Evolutionary conservation across 2,113 vertebrate genomes (phyloP).

Genomic region (Limanda limanda): DNA sequence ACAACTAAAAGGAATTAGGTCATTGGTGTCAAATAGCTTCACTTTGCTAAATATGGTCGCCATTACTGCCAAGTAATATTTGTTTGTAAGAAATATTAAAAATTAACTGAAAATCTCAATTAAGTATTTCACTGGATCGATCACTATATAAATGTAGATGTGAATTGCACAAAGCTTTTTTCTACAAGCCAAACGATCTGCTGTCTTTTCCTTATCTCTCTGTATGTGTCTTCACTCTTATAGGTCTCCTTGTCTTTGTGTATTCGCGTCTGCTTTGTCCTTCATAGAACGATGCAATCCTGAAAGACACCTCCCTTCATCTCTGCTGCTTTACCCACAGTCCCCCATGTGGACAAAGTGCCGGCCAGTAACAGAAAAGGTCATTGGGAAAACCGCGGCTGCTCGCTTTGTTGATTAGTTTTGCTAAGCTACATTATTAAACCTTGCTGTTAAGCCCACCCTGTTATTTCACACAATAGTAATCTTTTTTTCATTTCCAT

Average conservation of each 20-base stretch:
- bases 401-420: conserved; percentile 51
- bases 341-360: conserved; percentile 51
- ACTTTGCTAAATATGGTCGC: conserved; percentile 16
- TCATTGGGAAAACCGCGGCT: conserved; percentile 47
- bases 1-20: conserved; percentile 1
- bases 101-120: neutral
- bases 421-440: conserved; percentile 33
- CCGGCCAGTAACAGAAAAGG: conserved; percentile 62
- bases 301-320: conserved; percentile 47
- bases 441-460: conserved; percentile 4
- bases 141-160: neutral
- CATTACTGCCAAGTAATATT: conserved; percentile 4
- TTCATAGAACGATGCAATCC: neutral
- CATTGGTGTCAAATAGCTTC: neutral
- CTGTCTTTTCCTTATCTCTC: conserved; percentile 3
- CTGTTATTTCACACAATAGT: neutral
- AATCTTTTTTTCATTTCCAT: neutral
- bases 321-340: conserved; percentile 51
- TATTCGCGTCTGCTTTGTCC: conserved; percentile 9
- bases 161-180: neutral
- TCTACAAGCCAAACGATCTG: neutral
- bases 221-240: neutral
- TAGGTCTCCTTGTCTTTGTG: conserved; percentile 13
- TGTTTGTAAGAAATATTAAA: neutral
- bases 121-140: neutral